Conservation (phyloP, 2,888 invertebrate genomes). For the Orthosia gothica region DNA sequence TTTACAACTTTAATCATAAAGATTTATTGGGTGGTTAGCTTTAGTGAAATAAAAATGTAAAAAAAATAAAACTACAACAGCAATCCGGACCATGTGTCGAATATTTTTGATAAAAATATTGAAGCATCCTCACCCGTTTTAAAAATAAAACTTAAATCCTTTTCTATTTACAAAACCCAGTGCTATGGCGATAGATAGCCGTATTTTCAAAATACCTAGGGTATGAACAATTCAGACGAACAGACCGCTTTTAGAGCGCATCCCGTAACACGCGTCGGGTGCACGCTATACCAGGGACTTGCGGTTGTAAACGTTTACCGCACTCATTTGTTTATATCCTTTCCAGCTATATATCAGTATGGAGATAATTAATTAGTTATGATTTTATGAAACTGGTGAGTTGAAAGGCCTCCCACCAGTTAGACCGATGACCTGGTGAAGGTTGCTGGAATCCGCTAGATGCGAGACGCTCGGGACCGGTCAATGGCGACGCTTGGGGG, state of each 20-base stretch:
- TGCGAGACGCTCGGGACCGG: too few species aligned
- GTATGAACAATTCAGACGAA: conserved; percentile 38
- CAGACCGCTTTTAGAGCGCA: conserved; percentile 68
- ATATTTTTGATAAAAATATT: neutral
- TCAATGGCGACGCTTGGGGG: too few species aligned
- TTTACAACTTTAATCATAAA: too few species aligned
- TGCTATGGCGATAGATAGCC: neutral
- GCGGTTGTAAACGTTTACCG: conserved; percentile 62
- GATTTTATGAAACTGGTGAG: too few species aligned
- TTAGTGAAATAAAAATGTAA: neutral
- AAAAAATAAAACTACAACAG: neutral
- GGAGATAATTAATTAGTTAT: neutral
- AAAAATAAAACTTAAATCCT: neutral
- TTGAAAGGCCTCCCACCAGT: too few species aligned
- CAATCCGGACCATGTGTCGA: neutral
- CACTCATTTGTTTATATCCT: conserved; percentile 25
- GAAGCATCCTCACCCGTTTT: neutral
- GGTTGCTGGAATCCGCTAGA: too few species aligned
- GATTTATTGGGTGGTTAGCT: too few species aligned
- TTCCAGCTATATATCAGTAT: neutral
- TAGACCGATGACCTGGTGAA: too few species aligned
- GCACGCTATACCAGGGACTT: conserved; percentile 62
- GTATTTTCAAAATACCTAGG: conserved; percentile 30
- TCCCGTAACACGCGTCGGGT: conserved; percentile 67
- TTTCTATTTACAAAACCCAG: neutral